phyloP scores from a whole-genome alignment of 2,888 invertebrate genomes.

The Hemaris fuciformis region DNA sequence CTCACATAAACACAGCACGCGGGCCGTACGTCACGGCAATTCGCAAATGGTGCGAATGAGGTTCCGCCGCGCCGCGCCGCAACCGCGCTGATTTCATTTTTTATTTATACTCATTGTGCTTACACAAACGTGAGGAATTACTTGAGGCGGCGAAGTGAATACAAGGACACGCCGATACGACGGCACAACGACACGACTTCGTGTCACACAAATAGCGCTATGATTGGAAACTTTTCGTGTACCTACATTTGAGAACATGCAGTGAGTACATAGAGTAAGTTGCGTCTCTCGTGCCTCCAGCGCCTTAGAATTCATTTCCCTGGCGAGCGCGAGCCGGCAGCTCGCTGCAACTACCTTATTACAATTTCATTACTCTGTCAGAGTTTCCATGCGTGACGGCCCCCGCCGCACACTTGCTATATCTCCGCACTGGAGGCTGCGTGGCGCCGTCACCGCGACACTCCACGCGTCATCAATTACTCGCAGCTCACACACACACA shows the following conservation, averaged over 20 bases:
- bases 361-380: not conserved
- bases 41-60: not conserved
- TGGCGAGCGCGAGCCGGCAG: not conserved
- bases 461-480: not conserved
- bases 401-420: too few species aligned
- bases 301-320: constrained; percentile 1
- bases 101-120: not conserved
- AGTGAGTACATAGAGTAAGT: too few species aligned
- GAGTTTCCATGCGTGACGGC: not conserved
- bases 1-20: not conserved
- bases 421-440: too few species aligned
- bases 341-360: not conserved
- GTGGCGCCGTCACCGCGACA: not conserved
- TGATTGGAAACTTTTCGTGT: too few species aligned
- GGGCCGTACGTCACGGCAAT: not conserved
- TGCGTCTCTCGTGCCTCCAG: not conserved
- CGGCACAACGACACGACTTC: too few species aligned
- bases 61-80: not conserved
- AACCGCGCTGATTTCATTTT: not conserved
- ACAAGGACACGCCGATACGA: not conserved
- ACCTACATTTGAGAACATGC: too few species aligned
- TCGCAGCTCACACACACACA: not conserved
- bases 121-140: not conserved
- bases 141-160: not conserved
- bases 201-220: too few species aligned